phyloP scores from a whole-genome alignment of 2,113 vertebrate species.

The Psilopogon haemacephalus region DNA sequence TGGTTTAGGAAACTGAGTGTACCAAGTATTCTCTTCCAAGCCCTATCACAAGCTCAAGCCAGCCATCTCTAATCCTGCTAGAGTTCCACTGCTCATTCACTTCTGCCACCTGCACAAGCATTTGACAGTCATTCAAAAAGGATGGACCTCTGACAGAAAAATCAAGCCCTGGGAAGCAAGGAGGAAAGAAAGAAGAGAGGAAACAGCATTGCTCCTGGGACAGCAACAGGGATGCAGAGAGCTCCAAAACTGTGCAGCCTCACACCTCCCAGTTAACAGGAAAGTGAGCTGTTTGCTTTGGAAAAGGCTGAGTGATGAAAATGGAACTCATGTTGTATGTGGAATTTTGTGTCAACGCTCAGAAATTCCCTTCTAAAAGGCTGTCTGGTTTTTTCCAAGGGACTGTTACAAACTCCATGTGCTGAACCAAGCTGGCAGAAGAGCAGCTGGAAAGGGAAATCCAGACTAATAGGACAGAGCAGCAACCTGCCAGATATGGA shows the following conservation, averaged over 20 bases:
- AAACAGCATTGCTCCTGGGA: conserved; percentile 74
- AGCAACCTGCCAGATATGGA: background rate
- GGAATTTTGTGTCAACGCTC: conserved; percentile 10
- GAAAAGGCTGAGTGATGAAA: conserved; percentile 56
- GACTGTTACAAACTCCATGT: background rate
- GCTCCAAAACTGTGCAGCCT: conserved; percentile 56
- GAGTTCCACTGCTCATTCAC: background rate
- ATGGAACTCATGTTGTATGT: background rate
- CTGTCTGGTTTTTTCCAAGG: background rate
- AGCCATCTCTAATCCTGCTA: background rate
- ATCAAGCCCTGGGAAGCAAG: conserved; percentile 57
- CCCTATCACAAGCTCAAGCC: background rate
- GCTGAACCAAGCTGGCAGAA: background rate
- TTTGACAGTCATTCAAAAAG: conserved; percentile 47
- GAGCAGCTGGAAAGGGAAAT: background rate
- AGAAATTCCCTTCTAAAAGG: background rate
- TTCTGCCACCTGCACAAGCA: conserved; percentile 42
- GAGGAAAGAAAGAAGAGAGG: conserved; percentile 84
- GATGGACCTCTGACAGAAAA: conserved; percentile 66
- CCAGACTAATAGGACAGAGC: background rate
- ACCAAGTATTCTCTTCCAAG: background rate
- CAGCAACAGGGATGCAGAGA: conserved; percentile 76
- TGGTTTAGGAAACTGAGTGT: background rate
- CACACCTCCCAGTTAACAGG: conserved; percentile 55
- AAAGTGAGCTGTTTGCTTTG: conserved; percentile 78